phyloP scores from a whole-genome alignment of 1,140 invertebrate species.

The Drosophila ironensis region DNA sequence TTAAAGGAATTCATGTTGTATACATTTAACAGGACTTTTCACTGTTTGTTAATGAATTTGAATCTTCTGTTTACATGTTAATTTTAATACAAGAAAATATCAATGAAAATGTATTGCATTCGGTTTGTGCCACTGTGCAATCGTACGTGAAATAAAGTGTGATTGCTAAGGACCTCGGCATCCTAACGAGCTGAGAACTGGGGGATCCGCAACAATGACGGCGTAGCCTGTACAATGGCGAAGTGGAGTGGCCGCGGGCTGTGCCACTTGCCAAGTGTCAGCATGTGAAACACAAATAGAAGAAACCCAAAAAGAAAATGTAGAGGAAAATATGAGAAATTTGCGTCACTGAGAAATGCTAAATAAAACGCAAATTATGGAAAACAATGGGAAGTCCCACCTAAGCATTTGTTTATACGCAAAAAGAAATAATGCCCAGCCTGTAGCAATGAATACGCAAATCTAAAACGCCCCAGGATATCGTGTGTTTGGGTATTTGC shows the following conservation, averaged over 20 bases:
- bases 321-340: background rate
- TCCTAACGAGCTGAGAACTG: constrained; percentile 57
- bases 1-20: too few species aligned
- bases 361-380: constrained; percentile 59
- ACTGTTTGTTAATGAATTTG: too few species aligned
- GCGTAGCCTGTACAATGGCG: constrained; percentile 31
- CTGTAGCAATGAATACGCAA: constrained; percentile 70
- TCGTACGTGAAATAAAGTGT: constrained; percentile 51
- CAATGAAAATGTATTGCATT: background rate
- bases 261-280: constrained; percentile 42
- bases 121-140: too few species aligned
- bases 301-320: constrained; percentile 1
- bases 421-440: constrained; percentile 26
- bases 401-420: constrained; percentile 44
- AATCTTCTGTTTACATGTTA: too few species aligned
- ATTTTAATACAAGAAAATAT: too few species aligned
- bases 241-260: constrained; percentile 35
- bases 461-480: constrained; percentile 59
- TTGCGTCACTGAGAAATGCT: constrained; percentile 33
- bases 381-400: constrained; percentile 37
- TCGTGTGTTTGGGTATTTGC: constrained; percentile 24
- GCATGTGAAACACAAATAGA: constrained; percentile 34
- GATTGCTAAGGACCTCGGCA: constrained; percentile 17
- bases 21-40: too few species aligned
- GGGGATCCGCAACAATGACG: constrained; percentile 22